Evolutionary conservation across 2,888 invertebrate species (phyloP).

Genomic region (Noctua fimbriata): DNA sequence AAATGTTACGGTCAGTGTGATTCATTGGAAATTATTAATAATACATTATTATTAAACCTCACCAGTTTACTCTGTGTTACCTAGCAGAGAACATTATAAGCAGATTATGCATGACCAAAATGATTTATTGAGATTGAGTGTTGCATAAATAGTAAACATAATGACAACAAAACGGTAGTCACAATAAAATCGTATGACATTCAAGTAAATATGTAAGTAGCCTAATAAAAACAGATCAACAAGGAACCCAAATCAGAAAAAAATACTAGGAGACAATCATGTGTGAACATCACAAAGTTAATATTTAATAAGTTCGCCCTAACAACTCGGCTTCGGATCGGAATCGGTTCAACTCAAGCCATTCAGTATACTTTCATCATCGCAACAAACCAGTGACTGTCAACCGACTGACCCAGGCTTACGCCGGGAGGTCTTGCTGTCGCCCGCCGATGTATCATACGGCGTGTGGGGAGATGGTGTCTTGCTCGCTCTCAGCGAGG

Average conservation of each 20-base stretch:
- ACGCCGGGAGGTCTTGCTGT: neutral
- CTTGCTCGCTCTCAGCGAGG: neutral
- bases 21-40: neutral
- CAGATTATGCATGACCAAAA: neutral
- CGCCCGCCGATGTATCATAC: neutral
- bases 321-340: constrained; percentile 33
- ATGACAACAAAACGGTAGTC: constrained; percentile 54
- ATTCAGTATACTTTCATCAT: neutral
- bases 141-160: constrained; percentile 21
- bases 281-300: constrained; percentile 44
- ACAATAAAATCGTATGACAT: constrained; percentile 31
- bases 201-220: constrained; percentile 29
- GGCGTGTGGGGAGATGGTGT: neutral
- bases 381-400: neutral
- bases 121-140: neutral
- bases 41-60: neutral
- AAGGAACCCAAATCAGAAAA: constrained; percentile 30
- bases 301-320: constrained; percentile 23
- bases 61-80: neutral
- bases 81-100: neutral
- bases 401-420: neutral
- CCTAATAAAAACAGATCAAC: constrained; percentile 13
- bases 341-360: constrained; percentile 7
- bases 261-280: constrained; percentile 45
- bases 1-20: neutral